Evolutionary conservation across 2,888 invertebrate species (phyloP), one percentile per base, ranked within the genome.

Genomic region (Pristionchus exspectatus): DNA sequence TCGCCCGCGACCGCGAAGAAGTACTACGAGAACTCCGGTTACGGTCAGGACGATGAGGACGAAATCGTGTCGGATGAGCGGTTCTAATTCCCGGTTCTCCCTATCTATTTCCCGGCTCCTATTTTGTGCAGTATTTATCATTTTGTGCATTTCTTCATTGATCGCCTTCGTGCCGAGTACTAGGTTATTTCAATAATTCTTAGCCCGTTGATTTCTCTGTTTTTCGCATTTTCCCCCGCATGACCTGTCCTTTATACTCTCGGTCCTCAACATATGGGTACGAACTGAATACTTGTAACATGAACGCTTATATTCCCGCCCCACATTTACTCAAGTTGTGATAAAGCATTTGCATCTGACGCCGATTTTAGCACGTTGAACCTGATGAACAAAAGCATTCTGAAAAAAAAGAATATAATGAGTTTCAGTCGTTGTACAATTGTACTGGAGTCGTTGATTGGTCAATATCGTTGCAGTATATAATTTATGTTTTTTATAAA

Each of bases 221-320:
- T 74, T 74, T 74, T 74, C 33, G 14, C 74, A 21, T 74, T 38
- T 74, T 21, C 38, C 33, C 69, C 33, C 69, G 33, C 74, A 44
- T 74, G 74, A 74, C 74, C 38, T 21, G 2, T 24, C 21, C 44
- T 50, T 50, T 5, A 44, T 30, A 30, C 50, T 81, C 81, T 81
- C 81, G 74, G 38, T 74, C 74, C 30, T 54, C 81, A 5, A 27
- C n/a, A 81, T 81, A 81, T 81, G 81, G 81, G 81, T 81, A 81
- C 27, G 81, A 81, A 50, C 27, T 27, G 81, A 81, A 16, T 81
- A 81, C 81, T 81, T 81, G 81, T 81, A 81, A 33, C 69, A 18
- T 7, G 9, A 16, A 33, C 74, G 74, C 74, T 38, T 38, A 74
- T 74, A 74, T 74, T 74, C 74, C 74, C 44, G 21, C 33, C 38